Percentiles rank a stretch among this genome's conserved stretches.
Conservation (phyloP, 2,797 vertebrate species). For the Hipposideros larvatus region DNA sequence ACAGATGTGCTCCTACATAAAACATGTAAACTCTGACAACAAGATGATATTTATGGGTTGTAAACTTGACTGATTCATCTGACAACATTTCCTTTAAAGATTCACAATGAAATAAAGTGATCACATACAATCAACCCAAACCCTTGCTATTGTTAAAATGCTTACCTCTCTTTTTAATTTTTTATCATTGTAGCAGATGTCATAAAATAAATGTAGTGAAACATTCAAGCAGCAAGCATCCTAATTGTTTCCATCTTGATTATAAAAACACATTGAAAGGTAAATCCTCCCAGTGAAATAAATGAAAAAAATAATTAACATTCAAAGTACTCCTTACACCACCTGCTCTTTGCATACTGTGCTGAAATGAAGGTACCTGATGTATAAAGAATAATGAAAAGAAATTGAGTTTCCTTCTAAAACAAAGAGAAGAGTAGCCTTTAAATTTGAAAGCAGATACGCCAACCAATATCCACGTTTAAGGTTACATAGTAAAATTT, state of each 20-base stretch:
- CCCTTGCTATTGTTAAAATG: conserved; percentile 72
- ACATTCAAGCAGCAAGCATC: conserved; percentile 74
- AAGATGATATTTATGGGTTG: conserved; percentile 69
- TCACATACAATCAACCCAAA: conserved; percentile 72
- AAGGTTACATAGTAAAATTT: conserved; percentile 14
- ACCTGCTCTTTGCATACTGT: conserved; percentile 82
- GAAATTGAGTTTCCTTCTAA: conserved; percentile 76
- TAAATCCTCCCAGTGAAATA: conserved; percentile 73
- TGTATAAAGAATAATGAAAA: conserved; percentile 76
- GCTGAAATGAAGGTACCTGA: conserved; percentile 73
- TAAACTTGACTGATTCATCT: conserved; percentile 76
- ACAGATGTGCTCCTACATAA: conserved; percentile 69
- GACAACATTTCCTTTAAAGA: conserved; percentile 67
- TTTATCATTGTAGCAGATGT: conserved; percentile 76
- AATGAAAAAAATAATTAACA: conserved; percentile 89
- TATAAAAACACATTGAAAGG: conserved; percentile 80
- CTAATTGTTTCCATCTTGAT: conserved; percentile 83
- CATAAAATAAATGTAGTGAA: conserved; percentile 84
- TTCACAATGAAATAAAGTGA: conserved; percentile 79
- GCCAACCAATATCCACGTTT: background rate
- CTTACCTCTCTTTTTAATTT: conserved; percentile 53
- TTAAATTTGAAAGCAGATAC: conserved; percentile 49
- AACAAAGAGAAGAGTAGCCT: conserved; percentile 46
- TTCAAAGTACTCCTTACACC: conserved; percentile 77
- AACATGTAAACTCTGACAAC: conserved; percentile 80